Evolutionary conservation across 2,113 vertebrate species (phyloP), one percentile per base, ranked within the genome.

Genomic region (Xyrauchen texanus): DNA sequence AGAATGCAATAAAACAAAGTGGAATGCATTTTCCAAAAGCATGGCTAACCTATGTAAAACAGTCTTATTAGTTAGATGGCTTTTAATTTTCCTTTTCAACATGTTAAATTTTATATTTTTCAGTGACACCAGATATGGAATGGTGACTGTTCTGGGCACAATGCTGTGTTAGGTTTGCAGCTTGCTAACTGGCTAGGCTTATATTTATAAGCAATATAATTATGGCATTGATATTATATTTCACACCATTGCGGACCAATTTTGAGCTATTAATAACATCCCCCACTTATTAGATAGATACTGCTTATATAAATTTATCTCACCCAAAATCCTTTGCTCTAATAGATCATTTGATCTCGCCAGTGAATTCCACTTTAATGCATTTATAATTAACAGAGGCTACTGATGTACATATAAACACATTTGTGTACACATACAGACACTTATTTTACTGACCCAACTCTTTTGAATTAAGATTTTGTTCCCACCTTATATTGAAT

Each of bases 121-220:
- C 15, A 70, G 15, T 7, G 52, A 47, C 12, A 12, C n/a, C 52
- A 49, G 69, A 80, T 80, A 15, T 74, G 78, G 70, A 55, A 67
- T 82, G 61, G 67, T 77, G 73, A 70, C 80, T 49, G 4, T 80
- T n/a, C 57, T 12, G 21, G 55, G 3, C 42, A 34, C 5, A 70
- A 49, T 66, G 58, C 46, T 58, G 46, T 61, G 13, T 67, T 49
- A 58, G 5, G 16, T 70, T 70, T 76, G 60, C 45, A 60, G 53
- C 68, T 72, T 80, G 52, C 66, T 79, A 68, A 79, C 57, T 64
- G 16, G 11, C 34, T 63, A 55, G 46, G 64, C 57, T 82, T 69
- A 8, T 9, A 8, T 57, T 58, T 68, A 44, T 6, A 8, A 66
- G 67, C 21, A 16, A 52, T 77, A 45, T 13, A n/a, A 55, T 34